These are phyloP conservation scores for Actinia tenebrosa DNA, from an alignment of 64 coral and sea anemone species.

Conservation along the genomic window DNA sequence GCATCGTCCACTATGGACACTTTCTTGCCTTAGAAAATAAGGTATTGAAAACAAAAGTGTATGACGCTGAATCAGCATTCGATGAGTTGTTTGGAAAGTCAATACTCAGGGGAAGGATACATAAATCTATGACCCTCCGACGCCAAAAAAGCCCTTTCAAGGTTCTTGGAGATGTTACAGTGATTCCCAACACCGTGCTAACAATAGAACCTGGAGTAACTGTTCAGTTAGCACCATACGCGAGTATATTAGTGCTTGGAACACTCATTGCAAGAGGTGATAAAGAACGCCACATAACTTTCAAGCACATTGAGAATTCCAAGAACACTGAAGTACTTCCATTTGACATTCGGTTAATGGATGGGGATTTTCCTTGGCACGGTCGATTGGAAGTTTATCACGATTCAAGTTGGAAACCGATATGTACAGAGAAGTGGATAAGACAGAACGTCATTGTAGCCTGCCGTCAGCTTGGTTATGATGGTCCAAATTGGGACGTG, in stretches of 20 bases:
- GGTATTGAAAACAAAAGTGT: background rate
- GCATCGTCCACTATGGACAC: background rate
- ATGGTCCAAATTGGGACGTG: background rate
- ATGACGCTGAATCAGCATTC: background rate
- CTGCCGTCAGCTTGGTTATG: slow-evolving; percentile 20
- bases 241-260: slow-evolving; percentile 26
- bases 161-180: slow-evolving; percentile 8
- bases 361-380: slow-evolving; percentile 14
- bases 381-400: background rate
- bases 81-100: background rate
- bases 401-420: background rate
- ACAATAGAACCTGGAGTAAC: slow-evolving; percentile 24
- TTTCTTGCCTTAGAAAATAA: background rate
- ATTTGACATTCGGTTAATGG: background rate
- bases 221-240: background rate
- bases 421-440: slow-evolving; percentile 1
- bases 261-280: background rate
- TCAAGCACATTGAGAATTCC: background rate
- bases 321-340: background rate
- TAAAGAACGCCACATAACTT: background rate
- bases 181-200: slow-evolving; percentile 9
- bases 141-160: background rate
- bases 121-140: background rate
- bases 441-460: slow-evolving; percentile 2
- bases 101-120: slow-evolving; percentile 15